Percentiles rank a stretch among this genome's conserved stretches.
These are phyloP conservation scores for Heterocephalus glaber DNA, from an alignment of 2,113 vertebrate genomes.

Conservation along the genomic window DNA sequence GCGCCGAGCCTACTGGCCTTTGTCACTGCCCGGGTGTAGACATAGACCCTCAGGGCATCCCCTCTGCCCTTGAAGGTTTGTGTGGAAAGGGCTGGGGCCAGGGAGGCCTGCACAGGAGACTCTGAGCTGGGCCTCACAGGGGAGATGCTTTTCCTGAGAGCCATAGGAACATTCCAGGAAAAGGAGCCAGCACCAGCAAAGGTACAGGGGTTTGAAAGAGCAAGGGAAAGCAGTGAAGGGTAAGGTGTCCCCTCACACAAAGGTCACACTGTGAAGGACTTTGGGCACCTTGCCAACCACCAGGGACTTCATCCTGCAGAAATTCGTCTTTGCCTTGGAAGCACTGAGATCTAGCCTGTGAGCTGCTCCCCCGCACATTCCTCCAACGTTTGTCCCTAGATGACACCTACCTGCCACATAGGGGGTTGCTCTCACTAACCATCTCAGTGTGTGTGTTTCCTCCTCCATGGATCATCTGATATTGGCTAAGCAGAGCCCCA, in stretches of 20 bases:
- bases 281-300: too few relatives aligned
- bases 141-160: not conserved
- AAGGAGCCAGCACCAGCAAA: not conserved
- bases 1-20: not conserved
- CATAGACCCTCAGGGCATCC: not conserved
- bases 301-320: not conserved
- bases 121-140: not conserved
- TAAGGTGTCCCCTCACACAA: not conserved
- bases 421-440: not conserved
- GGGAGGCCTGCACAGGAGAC: not conserved
- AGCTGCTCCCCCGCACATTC: not conserved
- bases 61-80: not conserved
- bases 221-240: not conserved
- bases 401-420: not conserved
- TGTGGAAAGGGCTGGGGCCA: not conserved
- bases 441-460: not conserved
- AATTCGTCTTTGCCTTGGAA: not conserved
- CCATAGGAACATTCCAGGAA: not conserved
- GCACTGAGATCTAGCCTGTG: not conserved
- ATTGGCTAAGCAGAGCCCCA: not conserved
- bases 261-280: not conserved
- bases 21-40: not conserved
- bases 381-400: not conserved
- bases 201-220: not conserved
- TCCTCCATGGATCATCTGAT: not conserved